These are phyloP conservation scores for Andrena minutula DNA, from an alignment of 2,888 invertebrate genomes.

Conservation along the genomic window DNA sequence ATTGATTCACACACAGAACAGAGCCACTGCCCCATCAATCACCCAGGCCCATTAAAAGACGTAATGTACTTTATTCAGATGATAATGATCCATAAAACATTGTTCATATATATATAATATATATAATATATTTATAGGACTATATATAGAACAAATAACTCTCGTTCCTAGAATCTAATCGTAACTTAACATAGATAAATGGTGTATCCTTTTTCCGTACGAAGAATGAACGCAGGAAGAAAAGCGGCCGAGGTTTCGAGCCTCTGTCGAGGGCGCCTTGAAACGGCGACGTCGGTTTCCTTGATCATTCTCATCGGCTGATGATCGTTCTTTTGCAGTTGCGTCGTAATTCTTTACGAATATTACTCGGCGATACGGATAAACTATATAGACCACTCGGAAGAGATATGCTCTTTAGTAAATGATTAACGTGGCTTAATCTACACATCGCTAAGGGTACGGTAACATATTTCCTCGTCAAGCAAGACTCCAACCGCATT, in stretches of 20 bases:
- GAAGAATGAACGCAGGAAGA: conserved; percentile 68
- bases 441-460: conserved; percentile 60
- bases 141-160: conserved; percentile 78
- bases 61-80: conserved; percentile 79
- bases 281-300: conserved; percentile 30
- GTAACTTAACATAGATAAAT: conserved; percentile 67
- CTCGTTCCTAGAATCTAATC: conserved; percentile 66
- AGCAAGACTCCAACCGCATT: conserved; percentile 15
- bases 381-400: conserved; percentile 62
- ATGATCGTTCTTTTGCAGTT: conserved; percentile 15
- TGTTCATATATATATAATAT: conserved; percentile 69
- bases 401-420: conserved; percentile 58
- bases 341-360: conserved; percentile 18
- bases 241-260: conserved; percentile 49
- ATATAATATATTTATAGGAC: conserved; percentile 70
- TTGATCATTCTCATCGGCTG: background rate
- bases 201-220: conserved; percentile 39
- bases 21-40: conserved; percentile 13
- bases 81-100: conserved; percentile 80
- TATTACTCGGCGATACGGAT: conserved; percentile 50
- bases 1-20: background rate
- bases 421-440: conserved; percentile 67
- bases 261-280: conserved; percentile 38
- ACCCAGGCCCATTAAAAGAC: conserved; percentile 73
- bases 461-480: conserved; percentile 36